These are phyloP conservation scores for Furcifer pardalis DNA, from an alignment of 2,797 vertebrate genomes.

Conservation along the genomic window DNA sequence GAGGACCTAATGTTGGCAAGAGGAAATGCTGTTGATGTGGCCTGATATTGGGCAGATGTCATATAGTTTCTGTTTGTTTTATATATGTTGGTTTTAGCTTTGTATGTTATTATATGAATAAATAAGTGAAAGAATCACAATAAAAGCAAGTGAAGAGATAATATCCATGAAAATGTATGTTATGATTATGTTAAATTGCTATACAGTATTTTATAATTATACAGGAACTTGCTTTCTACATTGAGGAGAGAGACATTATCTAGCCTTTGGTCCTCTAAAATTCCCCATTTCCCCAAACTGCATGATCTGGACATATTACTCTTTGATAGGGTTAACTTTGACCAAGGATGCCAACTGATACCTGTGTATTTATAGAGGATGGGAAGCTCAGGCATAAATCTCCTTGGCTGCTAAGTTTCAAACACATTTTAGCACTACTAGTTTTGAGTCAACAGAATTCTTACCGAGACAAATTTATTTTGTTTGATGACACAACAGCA, in stretches of 20 bases:
- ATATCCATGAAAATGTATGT: background rate
- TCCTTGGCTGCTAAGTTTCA: background rate
- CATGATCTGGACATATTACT: background rate
- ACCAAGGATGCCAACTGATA: background rate
- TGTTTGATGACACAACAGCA: background rate
- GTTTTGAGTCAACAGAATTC: background rate
- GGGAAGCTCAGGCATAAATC: background rate
- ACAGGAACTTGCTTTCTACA: background rate
- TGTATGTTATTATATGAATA: too few species aligned
- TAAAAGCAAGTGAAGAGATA: background rate
- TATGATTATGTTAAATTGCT: background rate
- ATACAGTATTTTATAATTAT: background rate
- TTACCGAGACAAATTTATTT: background rate
- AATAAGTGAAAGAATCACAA: too few species aligned
- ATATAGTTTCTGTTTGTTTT: too few species aligned
- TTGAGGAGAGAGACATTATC: background rate
- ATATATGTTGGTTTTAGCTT: too few species aligned
- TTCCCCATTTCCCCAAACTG: background rate
- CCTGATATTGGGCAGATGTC: too few species aligned
- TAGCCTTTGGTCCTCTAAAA: background rate
- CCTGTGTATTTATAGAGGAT: background rate
- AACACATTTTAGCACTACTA: background rate
- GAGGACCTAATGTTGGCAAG: too few species aligned
- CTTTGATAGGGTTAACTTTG: too few species aligned
- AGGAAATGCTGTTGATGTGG: too few species aligned